Conservation (phyloP, 2,797 vertebrate species). For the Triplophysa yarkandensis region DNA sequence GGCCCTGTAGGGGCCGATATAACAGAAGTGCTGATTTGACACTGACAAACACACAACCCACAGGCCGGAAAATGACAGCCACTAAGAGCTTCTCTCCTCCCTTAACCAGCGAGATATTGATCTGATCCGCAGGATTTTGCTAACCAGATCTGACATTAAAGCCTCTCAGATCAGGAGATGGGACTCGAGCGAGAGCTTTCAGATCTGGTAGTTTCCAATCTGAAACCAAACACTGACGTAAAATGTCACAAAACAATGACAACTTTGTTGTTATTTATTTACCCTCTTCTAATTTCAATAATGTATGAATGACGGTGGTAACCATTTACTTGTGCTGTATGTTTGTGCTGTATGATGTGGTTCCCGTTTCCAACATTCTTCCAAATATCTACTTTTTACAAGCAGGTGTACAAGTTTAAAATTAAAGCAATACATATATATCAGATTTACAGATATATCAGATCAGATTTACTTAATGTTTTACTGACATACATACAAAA, state of each 20-base stretch:
- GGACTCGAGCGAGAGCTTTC: conserved; percentile 20
- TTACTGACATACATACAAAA: too few relatives aligned
- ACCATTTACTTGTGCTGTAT: too few relatives aligned
- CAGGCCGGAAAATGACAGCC: conserved; percentile 52
- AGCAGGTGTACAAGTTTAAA: too few relatives aligned
- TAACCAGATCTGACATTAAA: conserved; percentile 30
- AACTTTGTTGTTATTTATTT: background rate
- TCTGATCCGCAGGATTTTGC: conserved; percentile 46
- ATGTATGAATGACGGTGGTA: too few relatives aligned
- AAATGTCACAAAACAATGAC: background rate
- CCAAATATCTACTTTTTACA: too few relatives aligned
- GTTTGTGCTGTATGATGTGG: too few relatives aligned
- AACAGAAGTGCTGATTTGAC: conserved; percentile 57
- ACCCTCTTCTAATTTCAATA: too few relatives aligned
- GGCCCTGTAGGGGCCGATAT: conserved; percentile 40
- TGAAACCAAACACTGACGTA: conserved; percentile 2
- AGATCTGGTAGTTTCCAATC: conserved; percentile 28
- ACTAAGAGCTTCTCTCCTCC: conserved; percentile 39
- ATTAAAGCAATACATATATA: too few relatives aligned
- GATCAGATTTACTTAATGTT: too few relatives aligned
- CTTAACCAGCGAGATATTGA: conserved; percentile 58
- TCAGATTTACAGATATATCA: too few relatives aligned
- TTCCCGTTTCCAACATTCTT: too few relatives aligned
- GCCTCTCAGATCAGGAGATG: conserved; percentile 34
- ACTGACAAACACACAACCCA: conserved; percentile 57